phyloP scores from a whole-genome alignment of 2,797 vertebrate genomes.

The Lepidocolaptes lacrymiger region DNA sequence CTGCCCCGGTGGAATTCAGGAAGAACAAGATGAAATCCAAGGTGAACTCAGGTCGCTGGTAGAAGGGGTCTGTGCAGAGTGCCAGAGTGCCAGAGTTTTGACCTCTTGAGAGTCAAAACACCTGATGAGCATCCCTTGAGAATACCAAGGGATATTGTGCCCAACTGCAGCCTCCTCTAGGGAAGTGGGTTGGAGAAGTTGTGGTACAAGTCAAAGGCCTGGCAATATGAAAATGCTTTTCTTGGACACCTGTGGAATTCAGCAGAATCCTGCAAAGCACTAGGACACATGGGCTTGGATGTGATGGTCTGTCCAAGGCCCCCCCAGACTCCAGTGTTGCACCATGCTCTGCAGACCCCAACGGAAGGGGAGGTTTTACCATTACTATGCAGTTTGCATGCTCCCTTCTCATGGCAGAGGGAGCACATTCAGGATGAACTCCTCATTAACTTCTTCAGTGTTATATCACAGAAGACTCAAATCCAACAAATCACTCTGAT shows the following conservation, averaged over 20 bases:
- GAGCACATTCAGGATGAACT: background rate
- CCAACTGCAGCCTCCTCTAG: background rate
- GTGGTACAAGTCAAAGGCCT: background rate
- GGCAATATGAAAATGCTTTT: background rate
- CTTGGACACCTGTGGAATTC: background rate
- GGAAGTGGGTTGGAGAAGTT: background rate
- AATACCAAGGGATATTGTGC: background rate
- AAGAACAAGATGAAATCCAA: background rate
- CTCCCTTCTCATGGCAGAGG: background rate
- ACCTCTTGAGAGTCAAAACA: background rate
- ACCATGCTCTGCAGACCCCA: background rate
- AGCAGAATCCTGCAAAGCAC: background rate
- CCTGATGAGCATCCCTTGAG: background rate
- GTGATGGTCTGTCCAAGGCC: background rate
- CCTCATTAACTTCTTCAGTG: background rate
- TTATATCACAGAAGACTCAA: background rate
- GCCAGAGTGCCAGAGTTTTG: background rate
- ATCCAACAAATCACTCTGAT: background rate
- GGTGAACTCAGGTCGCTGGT: background rate
- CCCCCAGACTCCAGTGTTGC: background rate
- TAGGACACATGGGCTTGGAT: background rate
- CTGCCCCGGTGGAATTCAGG: background rate
- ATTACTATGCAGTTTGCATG: accelerated
- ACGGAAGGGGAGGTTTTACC: background rate
- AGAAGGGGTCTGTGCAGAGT: background rate